Conservation (phyloP, 1,140 invertebrate genomes). For the Harlomillsia oculata region DNA sequence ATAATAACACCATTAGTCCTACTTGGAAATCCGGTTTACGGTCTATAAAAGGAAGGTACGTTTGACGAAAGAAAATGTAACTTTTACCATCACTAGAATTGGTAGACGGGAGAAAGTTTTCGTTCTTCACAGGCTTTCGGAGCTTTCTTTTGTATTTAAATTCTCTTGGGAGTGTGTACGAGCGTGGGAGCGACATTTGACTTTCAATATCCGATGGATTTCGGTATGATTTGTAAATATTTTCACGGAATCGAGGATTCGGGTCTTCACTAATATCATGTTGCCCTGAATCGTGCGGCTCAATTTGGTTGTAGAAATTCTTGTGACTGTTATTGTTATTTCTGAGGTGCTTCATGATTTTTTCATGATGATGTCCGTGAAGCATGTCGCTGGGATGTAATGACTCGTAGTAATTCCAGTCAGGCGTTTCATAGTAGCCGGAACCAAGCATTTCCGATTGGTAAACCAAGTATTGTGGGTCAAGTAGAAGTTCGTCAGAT, state of each 20-base stretch:
- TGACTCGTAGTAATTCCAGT: constrained; percentile 49
- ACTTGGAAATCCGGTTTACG: not conserved
- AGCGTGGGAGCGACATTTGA: constrained; percentile 67
- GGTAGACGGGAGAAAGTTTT: constrained; percentile 62
- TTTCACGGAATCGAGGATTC: constrained; percentile 16
- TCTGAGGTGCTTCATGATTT: not conserved
- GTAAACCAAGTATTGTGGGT: constrained; percentile 36
- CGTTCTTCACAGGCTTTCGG: constrained; percentile 46
- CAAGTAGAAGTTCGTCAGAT: constrained; percentile 23
- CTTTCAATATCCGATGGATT: constrained; percentile 62
- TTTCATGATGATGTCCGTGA: not conserved
- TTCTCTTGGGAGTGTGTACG: constrained; percentile 71
- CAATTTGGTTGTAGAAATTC: constrained; percentile 37
- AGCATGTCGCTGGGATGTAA: constrained; percentile 27
- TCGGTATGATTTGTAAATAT: constrained; percentile 46
- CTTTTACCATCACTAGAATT: constrained; percentile 74
- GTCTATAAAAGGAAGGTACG: not conserved
- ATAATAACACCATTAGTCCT: constrained; percentile 9
- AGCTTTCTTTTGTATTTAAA: constrained; percentile 64
- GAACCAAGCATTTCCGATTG: constrained; percentile 37
- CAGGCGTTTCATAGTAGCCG: constrained; percentile 39
- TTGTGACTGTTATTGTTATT: constrained; percentile 38
- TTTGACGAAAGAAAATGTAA: not conserved
- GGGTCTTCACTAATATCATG: too few relatives aligned
- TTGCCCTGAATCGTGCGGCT: constrained; percentile 14